Percentiles rank a stretch among this genome's conserved stretches.
Conservation (phyloP, 2,113 vertebrate genomes). For the Forbesichthys papilliferus region DNA sequence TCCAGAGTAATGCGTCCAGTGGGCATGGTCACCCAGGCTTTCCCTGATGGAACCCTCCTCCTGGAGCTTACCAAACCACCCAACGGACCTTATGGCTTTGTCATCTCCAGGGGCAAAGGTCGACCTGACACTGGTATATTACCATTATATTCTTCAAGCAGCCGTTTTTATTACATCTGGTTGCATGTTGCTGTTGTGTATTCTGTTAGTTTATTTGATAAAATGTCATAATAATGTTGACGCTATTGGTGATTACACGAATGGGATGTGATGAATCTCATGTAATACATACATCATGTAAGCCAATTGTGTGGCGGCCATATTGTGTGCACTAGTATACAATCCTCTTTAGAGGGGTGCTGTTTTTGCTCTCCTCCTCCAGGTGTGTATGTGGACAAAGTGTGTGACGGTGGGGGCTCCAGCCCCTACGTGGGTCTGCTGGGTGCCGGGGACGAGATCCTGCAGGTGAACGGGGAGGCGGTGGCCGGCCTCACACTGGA, state of each 20-base stretch:
- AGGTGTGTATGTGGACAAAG: conserved; percentile 93
- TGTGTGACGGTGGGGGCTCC: conserved; percentile 79
- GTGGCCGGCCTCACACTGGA: conserved; percentile 84
- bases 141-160: not conserved
- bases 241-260: too few species aligned
- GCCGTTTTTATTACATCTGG: not conserved
- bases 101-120: conserved; percentile 86
- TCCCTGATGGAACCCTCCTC: conserved; percentile 86
- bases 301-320: conserved; percentile 14
- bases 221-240: too few species aligned
- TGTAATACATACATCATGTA: not conserved
- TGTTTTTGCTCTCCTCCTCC: not conserved
- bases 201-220: not conserved
- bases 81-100: conserved; percentile 85
- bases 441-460: conserved; percentile 88
- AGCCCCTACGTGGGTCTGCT: conserved; percentile 89
- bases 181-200: not conserved
- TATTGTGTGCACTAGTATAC: conserved; percentile 1
- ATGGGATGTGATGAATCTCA: too few species aligned
- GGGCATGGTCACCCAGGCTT: conserved; percentile 83
- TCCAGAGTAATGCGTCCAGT: conserved; percentile 75
- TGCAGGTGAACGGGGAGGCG: conserved; percentile 87
- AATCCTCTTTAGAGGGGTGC: not conserved
- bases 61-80: conserved; percentile 84
- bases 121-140: conserved; percentile 86